Base-by-base conservation (phyloP, 2,888 invertebrate species). In the Scaptomyza reducta region DNA sequence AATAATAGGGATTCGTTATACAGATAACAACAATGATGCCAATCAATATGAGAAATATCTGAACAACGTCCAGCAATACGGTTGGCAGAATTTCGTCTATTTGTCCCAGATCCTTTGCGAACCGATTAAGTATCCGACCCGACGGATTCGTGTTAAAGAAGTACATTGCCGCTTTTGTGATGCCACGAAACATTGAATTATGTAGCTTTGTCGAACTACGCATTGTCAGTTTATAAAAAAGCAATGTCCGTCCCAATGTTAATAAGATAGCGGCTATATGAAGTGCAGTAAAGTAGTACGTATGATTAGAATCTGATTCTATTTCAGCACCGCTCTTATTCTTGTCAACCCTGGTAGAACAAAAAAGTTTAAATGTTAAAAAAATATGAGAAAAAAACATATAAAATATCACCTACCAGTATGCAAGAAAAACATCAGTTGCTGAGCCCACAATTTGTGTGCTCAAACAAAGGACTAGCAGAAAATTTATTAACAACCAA, bases 111-210 rank as follows among this genome's bases (percentile, higher is more conserved):
- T 98, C 98, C 91, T 97, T 97, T 0, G 97, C 96, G 91, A 98
- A 97, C 18, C 98, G 93, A 91, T 97, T 97, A 33, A 98, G 92
- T 76, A 98, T 95, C 31, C 96, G 92, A 0, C 96, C 96, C 0
- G 95, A 95, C 0, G 97, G 96, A 91, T 97, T 97, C 1, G 94
- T 94, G 89, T 97, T 96, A 92, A 98, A 98, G 92, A 98, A 98
- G 35, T 94, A 92, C 94, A 97, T 96, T 0, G 96, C 94, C 0
- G 96, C 95, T 45, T 95, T 93, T 6, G 96, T 95, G 25, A 98
- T 94, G 22, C 95, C 93, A 13, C 93, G 91, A 90, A 97, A 97
- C 97, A 98, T 97, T 14, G 91, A 92, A 90, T 96, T 95, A 92
- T 98, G 98, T 0, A 98, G 93, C 7, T 92, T 93, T 1, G 94